Evolutionary conservation across 2,797 vertebrate species (phyloP), one percentile per base, ranked within the genome.

Genomic region (Poecile montanus): DNA sequence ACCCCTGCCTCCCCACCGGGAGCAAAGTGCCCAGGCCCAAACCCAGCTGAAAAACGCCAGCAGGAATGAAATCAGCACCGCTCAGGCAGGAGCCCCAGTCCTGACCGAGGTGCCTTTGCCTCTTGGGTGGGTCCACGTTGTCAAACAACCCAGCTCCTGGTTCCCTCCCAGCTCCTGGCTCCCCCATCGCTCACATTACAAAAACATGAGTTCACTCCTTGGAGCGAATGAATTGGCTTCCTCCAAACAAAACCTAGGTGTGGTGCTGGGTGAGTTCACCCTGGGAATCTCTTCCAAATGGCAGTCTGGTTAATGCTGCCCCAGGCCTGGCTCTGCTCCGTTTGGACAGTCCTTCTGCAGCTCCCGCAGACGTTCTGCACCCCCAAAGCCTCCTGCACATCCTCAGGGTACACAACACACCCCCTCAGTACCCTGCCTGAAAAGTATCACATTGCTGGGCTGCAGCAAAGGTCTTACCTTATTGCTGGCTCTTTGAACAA

Each of bases 211-310:
- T 95, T 96, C 96, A 96, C 91, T 96, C 82, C 76, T 96, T 96
- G 96, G 96, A 96, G 93, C 38, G 21, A 94, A 67, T 21, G 82
- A 83, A 94, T 51, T 93, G 89, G 91, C 95, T 94, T 67, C 87
- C 94, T 96, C 91, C 93, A 94, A 93, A 96, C 94, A 96, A 96
- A 96, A 94, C 94, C 95, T 92, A 96, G 96, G 96, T 96, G 96
- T 96, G 96, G 96, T 93, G 96, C 96, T 91, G 94, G 95, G 89
- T 92, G 94, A 96, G 95, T 94, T 96, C 95, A 96, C 93, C 93
- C 94, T 2, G 0, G 89, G 81, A 94, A 89, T 63, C 78, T 47
- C 68, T 96, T 96, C 96, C 96, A 96, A 96, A 85, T 15, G 21
- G 93, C 79, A 94, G 84, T 61, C 95, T 92, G 89, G 60, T 89